Evolutionary conservation across 2,888 invertebrate genomes (phyloP).

Genomic region (Acrobasis repandana): DNA sequence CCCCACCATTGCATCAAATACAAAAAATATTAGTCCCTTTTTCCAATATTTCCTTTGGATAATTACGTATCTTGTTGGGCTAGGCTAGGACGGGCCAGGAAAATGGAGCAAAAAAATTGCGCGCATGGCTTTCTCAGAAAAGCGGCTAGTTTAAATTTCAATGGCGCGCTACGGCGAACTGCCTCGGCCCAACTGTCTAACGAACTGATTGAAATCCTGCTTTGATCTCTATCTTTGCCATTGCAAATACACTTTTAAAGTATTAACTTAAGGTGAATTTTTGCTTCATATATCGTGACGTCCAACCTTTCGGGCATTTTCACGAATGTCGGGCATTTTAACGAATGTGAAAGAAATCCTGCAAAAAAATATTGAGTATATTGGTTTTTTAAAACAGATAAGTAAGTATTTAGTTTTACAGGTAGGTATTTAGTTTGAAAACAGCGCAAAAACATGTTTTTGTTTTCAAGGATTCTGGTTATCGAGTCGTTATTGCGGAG

Average conservation of each 20-base stretch:
- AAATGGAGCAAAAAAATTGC: conserved; percentile 49
- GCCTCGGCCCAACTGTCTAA: conserved; percentile 67
- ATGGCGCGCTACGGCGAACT: conserved; percentile 73
- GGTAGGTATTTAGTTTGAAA: too few species aligned
- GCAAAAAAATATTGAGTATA: too few species aligned
- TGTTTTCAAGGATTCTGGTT: not conserved
- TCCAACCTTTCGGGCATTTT: conserved; percentile 39
- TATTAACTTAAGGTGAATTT: conserved; percentile 28
- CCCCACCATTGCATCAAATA: too few species aligned
- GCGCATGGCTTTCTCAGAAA: conserved; percentile 63
- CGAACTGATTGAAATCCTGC: conserved; percentile 75
- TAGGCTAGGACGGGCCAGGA: conserved; percentile 46
- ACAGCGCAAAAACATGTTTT: not conserved
- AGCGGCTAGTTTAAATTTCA: conserved; percentile 77
- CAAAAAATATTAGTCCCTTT: conserved; percentile 23
- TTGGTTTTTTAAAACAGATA: conserved; percentile 20
- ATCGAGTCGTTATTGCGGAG: not conserved
- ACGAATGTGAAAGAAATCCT: too few species aligned
- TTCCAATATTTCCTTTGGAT: conserved; percentile 37
- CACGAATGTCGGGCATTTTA: too few species aligned
- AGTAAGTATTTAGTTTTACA: not conserved
- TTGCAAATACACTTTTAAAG: conserved; percentile 38
- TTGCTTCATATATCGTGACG: conserved; percentile 27
- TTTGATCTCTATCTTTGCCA: conserved; percentile 55
- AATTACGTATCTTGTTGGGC: conserved; percentile 51